Evolutionary conservation across 2,797 vertebrate species (phyloP), one percentile per base, ranked within the genome.

Genomic region (Propithecus deckenii): DNA sequence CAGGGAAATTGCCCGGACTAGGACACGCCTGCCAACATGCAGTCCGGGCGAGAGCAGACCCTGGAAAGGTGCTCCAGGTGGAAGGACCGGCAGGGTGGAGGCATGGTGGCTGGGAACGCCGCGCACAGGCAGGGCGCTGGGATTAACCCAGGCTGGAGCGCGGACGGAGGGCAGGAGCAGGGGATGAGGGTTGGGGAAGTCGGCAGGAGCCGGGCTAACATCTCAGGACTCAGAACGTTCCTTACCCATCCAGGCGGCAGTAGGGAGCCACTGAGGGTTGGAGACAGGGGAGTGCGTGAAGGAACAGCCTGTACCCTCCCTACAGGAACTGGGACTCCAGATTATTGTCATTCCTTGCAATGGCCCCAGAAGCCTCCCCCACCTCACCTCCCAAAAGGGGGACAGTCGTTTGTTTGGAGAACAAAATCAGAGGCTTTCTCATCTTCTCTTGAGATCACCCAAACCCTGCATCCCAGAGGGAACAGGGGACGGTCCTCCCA

Each of bases 101-200:
- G 57, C 71, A 1, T 9, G 7, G 61, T 3, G 59, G 43, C 80
- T n/a, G 25, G 1, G 52, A 13, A n/a, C 6, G 23, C 15, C 5
- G 0, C 50, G 0, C 10, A 13, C 0, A 38, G 0, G 50, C 50
- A 52, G 50, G 50, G 50, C 17, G 50, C 50, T 5, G 3, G 25
- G 1, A 23, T 10, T 1, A 6, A 3, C 4, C 2, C 1, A 8
- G 12, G 57, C 74, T n/a, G 28, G n/a, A 22, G 38, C n/a, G 0
- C 0, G 28, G 50, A 14, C n/a, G 7, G 5, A 22, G 46, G 55
- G 23, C 32, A 41, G 9, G 72, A 41, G 11, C 25, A 14, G 25
- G 20, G 5, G 4, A 9, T 0, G 3, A 41, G 35, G 55, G 28
- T 0, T 0, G 17, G 76, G 32, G 22, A 11, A 7, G 61, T 4